Evolutionary conservation across 2,888 invertebrate species (phyloP), one percentile per base, ranked within the genome.

Genomic region (Antheraea yamamai): DNA sequence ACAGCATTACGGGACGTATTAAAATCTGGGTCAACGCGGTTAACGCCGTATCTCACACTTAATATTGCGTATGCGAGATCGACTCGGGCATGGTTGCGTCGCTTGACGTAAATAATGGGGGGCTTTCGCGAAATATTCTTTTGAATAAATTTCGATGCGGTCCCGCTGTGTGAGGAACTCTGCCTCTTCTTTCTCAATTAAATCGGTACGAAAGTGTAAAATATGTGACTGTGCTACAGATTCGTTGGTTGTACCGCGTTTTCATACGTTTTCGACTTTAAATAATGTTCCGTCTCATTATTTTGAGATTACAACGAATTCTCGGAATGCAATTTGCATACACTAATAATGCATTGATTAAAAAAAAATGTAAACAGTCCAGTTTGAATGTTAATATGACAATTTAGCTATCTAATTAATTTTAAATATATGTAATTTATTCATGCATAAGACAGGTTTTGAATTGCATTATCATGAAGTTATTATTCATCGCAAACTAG

Each of bases 201-300:
- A 91, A 91, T 87, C 89, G 89, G 85, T 92, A 90, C 92, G 89
- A 92, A 93, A 91, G 91, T 88, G 89, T 93, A 93, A 94, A 89
- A 91, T 94, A 94, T 94, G 93, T 92, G 91, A 91, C 85, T 91
- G 87, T 92, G 93, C 83, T 94, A 92, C 92, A 92, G 91, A 92
- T 93, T 91, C 89, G 83, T 85, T 84, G 82, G 80, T 82, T 83
- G 80, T 81, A 81, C 82, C 83, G 77, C 84, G 81, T 85, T 85
- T 82, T 85, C 87, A 87, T 83, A 81, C 82, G 85, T 87, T 89
- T 90, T 89, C 88, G 85, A 85, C 84, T 80, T 85, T 91, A 93
- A 94, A 91, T 93, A 90, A 92, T 83, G 88, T 88, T 85, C 85
- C 87, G 92, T 87, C 92, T 89, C 91, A 89, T 93, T 90, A 92